Base-by-base conservation (phyloP, 53 echinoderm and acorn worm genomes). In the Paracentrotus lividus region DNA sequence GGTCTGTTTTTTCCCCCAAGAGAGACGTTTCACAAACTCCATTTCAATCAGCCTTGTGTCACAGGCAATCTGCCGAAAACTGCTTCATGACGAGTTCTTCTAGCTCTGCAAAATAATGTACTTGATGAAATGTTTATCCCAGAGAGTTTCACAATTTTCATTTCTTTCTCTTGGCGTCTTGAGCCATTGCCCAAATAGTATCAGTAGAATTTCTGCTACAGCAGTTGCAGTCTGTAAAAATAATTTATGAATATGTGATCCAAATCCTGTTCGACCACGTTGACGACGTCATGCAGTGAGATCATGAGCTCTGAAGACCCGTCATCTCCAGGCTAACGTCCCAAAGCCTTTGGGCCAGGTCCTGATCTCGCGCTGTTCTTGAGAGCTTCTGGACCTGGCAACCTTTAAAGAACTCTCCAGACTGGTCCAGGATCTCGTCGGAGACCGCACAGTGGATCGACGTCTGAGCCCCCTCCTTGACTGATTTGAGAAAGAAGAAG, bases 401-500 rank as follows among this genome's bases (percentile, higher is more conserved):
- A 4, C 98, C 95, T 90, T 98, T 97, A 94, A 97, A 98, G 85
- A 97, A 98, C 34, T 85, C 93, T 72, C 98, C 98, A 18, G 96
- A 95, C 31, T 93, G 91, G 15, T 90, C 68, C 27, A 94, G 89
- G 23, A 96, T 94, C 31, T 93, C 95, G 43, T 96, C 94, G 33
- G 98, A 96, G 23, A 96, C 96, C 38, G 98, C 95, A 75, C 98
- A 98, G 89, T 98, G 98, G 43, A 98, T 95, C 27, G 97, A 93
- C n/a, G 98, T 97, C 81, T 95, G 96, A 4, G 97, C 96, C 18
- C 98, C 98, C 29, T 94, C 96, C 68, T 87, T 49, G 10, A 96
- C 67, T 40, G 95, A 95, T 67, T 98, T 98, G 42, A 98, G 94
- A 65, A 98, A 97, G 45, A 95, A 56, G 88, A 97, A 94, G 15